Percentiles rank a stretch among this genome's conserved stretches.
Evolutionary conservation across 2,113 vertebrate genomes (phyloP).

Genomic region (Theristicus caerulescens): DNA sequence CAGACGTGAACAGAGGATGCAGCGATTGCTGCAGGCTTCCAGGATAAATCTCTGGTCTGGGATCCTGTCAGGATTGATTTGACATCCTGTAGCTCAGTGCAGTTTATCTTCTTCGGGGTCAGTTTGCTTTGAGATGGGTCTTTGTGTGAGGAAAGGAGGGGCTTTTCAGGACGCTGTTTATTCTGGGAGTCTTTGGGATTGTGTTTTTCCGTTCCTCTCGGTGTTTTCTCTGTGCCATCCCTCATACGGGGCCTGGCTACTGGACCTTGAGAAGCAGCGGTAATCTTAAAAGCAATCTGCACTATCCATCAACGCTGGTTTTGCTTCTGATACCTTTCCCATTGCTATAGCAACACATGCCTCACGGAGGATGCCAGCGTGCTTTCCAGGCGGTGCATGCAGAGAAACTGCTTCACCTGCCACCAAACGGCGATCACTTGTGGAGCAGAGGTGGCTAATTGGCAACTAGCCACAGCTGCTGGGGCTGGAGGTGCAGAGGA

Average conservation of each 20-base stretch:
- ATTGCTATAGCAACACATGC: slow-evolving; percentile 48
- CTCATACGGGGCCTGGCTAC: neutral
- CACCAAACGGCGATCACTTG: neutral
- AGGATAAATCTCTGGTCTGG: neutral
- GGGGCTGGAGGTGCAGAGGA: neutral
- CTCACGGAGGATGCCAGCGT: neutral
- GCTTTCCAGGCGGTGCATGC: neutral
- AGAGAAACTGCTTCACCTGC: slow-evolving; percentile 5
- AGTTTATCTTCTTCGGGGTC: neutral
- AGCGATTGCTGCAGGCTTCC: neutral
- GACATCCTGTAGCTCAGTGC: neutral
- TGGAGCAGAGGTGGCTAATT: neutral
- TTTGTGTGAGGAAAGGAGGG: neutral
- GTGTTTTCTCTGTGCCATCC: neutral
- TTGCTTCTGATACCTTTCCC: slow-evolving; percentile 12
- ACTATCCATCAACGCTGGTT: neutral
- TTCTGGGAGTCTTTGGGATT: neutral
- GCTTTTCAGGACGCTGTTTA: neutral
- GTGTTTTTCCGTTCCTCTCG: neutral
- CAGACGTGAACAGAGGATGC: neutral
- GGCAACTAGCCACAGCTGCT: neutral
- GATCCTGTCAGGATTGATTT: neutral
- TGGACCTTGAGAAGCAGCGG: neutral
- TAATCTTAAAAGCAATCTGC: neutral
- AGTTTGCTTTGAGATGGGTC: neutral